phyloP scores from a whole-genome alignment of 1,140 invertebrate species.

The Trichonephila clavata region DNA sequence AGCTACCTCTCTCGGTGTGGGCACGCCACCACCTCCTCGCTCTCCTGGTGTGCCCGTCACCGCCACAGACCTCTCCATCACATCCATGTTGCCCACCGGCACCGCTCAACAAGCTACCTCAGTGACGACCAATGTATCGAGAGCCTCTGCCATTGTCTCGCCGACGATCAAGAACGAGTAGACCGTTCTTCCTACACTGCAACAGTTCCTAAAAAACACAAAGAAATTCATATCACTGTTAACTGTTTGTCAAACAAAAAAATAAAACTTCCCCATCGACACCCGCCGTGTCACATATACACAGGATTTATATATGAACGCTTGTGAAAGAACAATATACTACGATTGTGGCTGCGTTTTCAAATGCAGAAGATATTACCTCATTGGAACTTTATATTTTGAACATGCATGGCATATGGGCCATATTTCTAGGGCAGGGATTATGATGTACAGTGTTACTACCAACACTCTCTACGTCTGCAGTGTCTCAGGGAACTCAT shows the following conservation, averaged over 20 bases:
- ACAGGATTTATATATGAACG: slow-evolving; percentile 7
- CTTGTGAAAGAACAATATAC: slow-evolving; percentile 42
- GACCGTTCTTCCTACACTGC: slow-evolving; percentile 63
- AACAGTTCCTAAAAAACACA: slow-evolving; percentile 73
- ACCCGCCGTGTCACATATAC: slow-evolving; percentile 9
- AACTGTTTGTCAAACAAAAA: slow-evolving; percentile 55
- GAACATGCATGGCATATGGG: slow-evolving; percentile 61
- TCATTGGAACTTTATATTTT: slow-evolving; percentile 73
- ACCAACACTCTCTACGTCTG: slow-evolving; percentile 75
- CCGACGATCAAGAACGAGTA: slow-evolving; percentile 76
- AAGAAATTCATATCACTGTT: slow-evolving; percentile 76
- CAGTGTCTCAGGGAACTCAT: slow-evolving; percentile 77
- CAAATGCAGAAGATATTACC: slow-evolving; percentile 55
- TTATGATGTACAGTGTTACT: slow-evolving; percentile 76
- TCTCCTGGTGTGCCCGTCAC: slow-evolving; percentile 56
- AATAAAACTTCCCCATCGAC: slow-evolving; percentile 20
- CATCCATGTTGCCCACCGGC: slow-evolving; percentile 57
- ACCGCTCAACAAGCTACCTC: slow-evolving; percentile 75
- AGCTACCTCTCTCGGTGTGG: slow-evolving; percentile 57
- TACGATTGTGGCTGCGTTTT: slow-evolving; percentile 53
- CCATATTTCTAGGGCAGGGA: slow-evolving; percentile 76
- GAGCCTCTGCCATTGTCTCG: slow-evolving; percentile 73
- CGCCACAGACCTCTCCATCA: slow-evolving; percentile 71
- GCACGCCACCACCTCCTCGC: slow-evolving; percentile 52
- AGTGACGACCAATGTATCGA: slow-evolving; percentile 54